phyloP scores from a whole-genome alignment of 2,888 invertebrate genomes.

The Caenorhabditis sulstoni region DNA sequence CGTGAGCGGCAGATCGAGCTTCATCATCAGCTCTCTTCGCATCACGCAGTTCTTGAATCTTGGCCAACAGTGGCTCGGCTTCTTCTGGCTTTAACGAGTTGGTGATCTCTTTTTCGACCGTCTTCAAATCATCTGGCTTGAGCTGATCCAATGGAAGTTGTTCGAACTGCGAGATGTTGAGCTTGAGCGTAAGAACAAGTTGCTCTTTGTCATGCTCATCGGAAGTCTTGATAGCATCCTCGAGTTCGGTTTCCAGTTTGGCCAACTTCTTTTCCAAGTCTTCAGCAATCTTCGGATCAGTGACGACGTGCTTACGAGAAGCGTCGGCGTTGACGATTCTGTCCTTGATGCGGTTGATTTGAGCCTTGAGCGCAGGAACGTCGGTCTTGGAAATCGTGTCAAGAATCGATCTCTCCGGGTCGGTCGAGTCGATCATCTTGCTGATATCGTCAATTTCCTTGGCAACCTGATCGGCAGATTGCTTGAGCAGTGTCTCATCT shows the following conservation, averaged over 20 bases:
- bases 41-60: slow-evolving; percentile 58
- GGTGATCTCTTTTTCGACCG: slow-evolving; percentile 32
- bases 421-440: slow-evolving; percentile 37
- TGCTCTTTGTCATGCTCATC: slow-evolving; percentile 62
- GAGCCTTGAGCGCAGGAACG: slow-evolving; percentile 59
- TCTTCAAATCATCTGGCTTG: slow-evolving; percentile 38
- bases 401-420: slow-evolving; percentile 23
- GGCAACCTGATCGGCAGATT: slow-evolving; percentile 64
- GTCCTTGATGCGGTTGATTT: slow-evolving; percentile 54
- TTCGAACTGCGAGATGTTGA: slow-evolving; percentile 61
- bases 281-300: slow-evolving; percentile 35
- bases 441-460: slow-evolving; percentile 61
- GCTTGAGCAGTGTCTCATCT: slow-evolving; percentile 61
- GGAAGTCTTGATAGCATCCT: slow-evolving; percentile 56
- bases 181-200: slow-evolving; percentile 55
- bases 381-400: slow-evolving; percentile 25
- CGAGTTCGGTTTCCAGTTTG: slow-evolving; percentile 59
- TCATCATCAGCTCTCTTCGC: slow-evolving; percentile 36
- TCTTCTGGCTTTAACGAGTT: slow-evolving; percentile 48
- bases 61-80: slow-evolving; percentile 51
- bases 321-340: slow-evolving; percentile 41
- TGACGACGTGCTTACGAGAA: slow-evolving; percentile 51
- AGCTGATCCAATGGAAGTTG: slow-evolving; percentile 57
- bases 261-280: slow-evolving; percentile 37
- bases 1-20: background rate